These are phyloP conservation scores for Myiozetetes cayanensis DNA, from an alignment of 2,113 vertebrate genomes.

Conservation along the genomic window DNA sequence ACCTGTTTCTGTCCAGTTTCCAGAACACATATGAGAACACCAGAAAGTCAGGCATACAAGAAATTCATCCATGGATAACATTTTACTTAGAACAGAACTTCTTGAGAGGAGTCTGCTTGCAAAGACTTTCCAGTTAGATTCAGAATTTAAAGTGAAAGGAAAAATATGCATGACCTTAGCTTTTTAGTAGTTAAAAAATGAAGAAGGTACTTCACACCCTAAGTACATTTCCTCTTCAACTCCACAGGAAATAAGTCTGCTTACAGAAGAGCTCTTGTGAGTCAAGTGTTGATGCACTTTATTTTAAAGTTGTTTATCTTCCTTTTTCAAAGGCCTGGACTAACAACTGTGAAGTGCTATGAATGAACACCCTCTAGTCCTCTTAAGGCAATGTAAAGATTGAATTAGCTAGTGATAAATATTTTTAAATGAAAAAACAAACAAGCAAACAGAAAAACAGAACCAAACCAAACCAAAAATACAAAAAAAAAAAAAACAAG, in stretches of 20 bases:
- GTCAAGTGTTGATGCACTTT: not conserved
- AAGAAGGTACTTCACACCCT: constrained; percentile 16
- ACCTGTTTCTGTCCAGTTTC: constrained; percentile 59
- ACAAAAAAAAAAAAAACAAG: not conserved
- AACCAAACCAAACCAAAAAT: not conserved
- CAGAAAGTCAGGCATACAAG: not conserved
- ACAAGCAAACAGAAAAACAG: not conserved
- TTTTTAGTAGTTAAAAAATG: not conserved
- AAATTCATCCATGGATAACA: not conserved
- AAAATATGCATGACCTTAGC: not conserved
- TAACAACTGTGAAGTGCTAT: not conserved
- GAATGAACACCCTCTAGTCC: not conserved
- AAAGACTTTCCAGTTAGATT: constrained; percentile 24
- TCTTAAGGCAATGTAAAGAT: not conserved
- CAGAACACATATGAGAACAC: not conserved
- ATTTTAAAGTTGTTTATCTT: not conserved
- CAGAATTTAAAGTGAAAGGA: not conserved
- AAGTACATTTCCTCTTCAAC: constrained; percentile 45
- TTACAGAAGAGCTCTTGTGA: not conserved
- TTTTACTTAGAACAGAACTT: constrained; percentile 32
- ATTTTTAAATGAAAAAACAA: not conserved
- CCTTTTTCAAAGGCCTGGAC: not conserved
- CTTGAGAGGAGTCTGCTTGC: not conserved
- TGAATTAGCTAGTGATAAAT: not conserved
- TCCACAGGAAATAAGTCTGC: constrained; percentile 52